Conservation (phyloP, 2,888 invertebrate species). For the Graphium colonna region DNA sequence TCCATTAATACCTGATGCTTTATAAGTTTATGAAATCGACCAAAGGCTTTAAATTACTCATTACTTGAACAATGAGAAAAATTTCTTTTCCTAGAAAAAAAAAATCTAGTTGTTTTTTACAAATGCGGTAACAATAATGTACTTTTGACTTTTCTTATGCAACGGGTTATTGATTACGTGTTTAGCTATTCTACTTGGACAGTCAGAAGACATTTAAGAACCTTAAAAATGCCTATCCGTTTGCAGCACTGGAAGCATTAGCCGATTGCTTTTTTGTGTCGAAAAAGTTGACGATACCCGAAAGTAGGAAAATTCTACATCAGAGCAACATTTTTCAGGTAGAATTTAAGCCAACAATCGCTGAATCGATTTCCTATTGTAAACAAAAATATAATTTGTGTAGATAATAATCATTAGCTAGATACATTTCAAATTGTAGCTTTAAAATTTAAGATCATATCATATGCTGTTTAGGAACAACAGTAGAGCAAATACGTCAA, state of each 20-base stretch:
- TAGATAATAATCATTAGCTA: slow-evolving; percentile 47
- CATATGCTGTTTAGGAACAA: slow-evolving; percentile 41
- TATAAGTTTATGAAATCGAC: no score
- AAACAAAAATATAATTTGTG: no score
- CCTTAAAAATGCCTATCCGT: background rate
- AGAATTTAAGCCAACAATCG: background rate
- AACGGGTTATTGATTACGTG: no score
- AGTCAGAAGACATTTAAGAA: background rate
- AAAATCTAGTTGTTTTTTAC: no score
- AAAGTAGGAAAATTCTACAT: background rate
- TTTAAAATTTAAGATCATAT: slow-evolving; percentile 53
- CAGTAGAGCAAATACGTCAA: slow-evolving; percentile 25
- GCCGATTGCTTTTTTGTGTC: slow-evolving; percentile 8
- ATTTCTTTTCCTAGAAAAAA: no score
- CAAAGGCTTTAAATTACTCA: no score
- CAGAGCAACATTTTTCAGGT: background rate
- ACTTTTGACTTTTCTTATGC: no score
- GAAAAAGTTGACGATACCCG: slow-evolving; percentile 1
- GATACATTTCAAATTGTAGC: slow-evolving; percentile 64
- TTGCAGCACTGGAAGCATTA: slow-evolving; percentile 5
- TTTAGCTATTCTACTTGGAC: no score
- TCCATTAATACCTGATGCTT: no score
- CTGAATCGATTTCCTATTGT: background rate
- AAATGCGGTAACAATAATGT: no score
- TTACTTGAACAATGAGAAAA: no score